phyloP scores from a whole-genome alignment of 2,888 invertebrate genomes.

The Nebria brevicollis region DNA sequence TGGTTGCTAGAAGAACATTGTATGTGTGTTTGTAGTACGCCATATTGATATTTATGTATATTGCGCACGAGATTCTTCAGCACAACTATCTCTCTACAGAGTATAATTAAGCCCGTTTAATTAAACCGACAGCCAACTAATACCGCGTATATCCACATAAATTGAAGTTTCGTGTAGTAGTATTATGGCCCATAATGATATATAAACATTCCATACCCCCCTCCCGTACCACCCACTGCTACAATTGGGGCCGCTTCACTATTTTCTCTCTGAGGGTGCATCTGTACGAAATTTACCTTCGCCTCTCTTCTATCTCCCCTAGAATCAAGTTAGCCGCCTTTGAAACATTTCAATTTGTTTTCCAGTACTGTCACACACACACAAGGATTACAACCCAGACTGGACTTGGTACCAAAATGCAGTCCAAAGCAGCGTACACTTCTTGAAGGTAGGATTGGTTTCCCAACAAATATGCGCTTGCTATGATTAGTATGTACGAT shows the following conservation, averaged over 20 bases:
- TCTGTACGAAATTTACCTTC: too few species aligned
- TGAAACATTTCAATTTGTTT: not conserved
- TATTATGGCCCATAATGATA: conserved; percentile 55
- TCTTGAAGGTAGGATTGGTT: not conserved
- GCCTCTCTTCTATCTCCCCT: too few species aligned
- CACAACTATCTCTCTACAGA: conserved; percentile 58
- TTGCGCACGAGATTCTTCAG: conserved; percentile 57
- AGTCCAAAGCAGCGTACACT: not conserved
- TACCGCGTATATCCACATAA: conserved; percentile 59
- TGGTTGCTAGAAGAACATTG: too few species aligned
- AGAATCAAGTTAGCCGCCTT: too few species aligned
- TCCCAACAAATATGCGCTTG: not conserved
- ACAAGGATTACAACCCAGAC: not conserved
- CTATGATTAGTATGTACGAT: not conserved
- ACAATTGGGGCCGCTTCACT: too few species aligned
- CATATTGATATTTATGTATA: conserved; percentile 54
- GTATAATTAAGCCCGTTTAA: conserved; percentile 63
- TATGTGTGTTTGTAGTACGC: not conserved
- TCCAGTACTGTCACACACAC: not conserved
- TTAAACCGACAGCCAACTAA: conserved; percentile 62
- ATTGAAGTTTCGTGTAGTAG: conserved; percentile 62
- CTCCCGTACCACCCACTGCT: conserved; percentile 16
- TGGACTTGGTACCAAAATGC: not conserved
- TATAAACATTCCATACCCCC: conserved; percentile 54
- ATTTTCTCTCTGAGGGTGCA: too few species aligned